Evolutionary conservation across 2,113 vertebrate species (phyloP).

Genomic region (Chloropsis hardwickii): DNA sequence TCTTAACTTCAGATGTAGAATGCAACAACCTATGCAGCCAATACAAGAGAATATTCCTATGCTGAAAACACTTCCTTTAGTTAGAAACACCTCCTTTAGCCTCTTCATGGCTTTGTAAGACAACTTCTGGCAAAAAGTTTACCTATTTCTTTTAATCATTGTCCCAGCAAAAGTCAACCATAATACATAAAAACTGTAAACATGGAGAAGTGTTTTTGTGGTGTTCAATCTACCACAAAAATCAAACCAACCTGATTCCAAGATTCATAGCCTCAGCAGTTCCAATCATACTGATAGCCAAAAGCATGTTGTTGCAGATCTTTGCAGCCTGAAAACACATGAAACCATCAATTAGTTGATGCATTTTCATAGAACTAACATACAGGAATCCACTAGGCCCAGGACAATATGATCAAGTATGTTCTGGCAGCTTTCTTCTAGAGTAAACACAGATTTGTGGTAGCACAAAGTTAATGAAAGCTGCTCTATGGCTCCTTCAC

Average conservation of each 20-base stretch:
- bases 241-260: slow-evolving; percentile 88
- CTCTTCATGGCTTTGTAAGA: neutral
- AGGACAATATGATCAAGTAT: neutral
- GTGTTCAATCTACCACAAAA: neutral
- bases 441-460: neutral
- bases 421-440: neutral
- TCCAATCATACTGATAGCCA: slow-evolving; percentile 97
- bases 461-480: neutral
- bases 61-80: neutral
- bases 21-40: neutral
- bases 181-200: slow-evolving; percentile 18
- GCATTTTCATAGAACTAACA: neutral
- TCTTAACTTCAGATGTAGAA: slow-evolving; percentile 3
- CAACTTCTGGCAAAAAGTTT: slow-evolving; percentile 2
- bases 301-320: slow-evolving; percentile 99
- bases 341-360: slow-evolving; percentile 12
- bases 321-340: slow-evolving; percentile 87
- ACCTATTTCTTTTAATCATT: neutral
- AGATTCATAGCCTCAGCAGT: slow-evolving; percentile 98
- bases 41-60: neutral
- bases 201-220: neutral
- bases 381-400: neutral
- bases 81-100: slow-evolving; percentile 26
- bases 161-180: neutral
- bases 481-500: neutral